Evolutionary conservation across 2,797 vertebrate genomes (phyloP).

Genomic region (Mormyrops boulengeri): DNA sequence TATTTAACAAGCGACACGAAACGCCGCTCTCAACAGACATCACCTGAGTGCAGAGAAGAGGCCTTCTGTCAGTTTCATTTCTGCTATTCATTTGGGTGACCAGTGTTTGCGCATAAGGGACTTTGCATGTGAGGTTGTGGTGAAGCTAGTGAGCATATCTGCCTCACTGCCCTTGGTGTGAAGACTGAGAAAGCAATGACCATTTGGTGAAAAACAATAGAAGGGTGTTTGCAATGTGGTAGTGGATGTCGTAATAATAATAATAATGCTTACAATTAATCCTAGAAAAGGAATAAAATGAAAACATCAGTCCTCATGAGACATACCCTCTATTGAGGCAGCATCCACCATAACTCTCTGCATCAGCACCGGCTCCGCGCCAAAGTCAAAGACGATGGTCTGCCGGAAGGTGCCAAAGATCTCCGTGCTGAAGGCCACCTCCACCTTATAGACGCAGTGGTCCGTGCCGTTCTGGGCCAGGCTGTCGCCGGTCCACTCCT

Average conservation of each 20-base stretch:
- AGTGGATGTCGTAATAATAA: not conserved
- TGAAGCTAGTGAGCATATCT: not conserved
- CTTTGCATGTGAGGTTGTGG: not conserved
- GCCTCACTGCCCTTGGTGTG: not conserved
- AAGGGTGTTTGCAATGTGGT: not conserved
- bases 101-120: not conserved
- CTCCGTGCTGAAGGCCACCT: slow-evolving; percentile 92
- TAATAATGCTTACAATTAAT: not conserved
- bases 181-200: not conserved
- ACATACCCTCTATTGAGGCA: slow-evolving; percentile 91
- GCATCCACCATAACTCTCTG: slow-evolving; percentile 98
- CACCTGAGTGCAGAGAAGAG: not conserved
- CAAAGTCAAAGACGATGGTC: slow-evolving; percentile 98
- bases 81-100: not conserved
- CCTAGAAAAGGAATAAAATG: not conserved
- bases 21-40: not conserved
- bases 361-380: slow-evolving; percentile 95
- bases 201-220: not conserved
- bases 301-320: not conserved
- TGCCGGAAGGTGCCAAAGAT: slow-evolving; percentile 98
- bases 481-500: slow-evolving; percentile 89
- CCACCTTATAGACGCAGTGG: slow-evolving; percentile 89
- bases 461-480: slow-evolving; percentile 80
- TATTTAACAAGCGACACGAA: not conserved
- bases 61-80: not conserved